Conservation (phyloP, 2,113 vertebrate genomes). For the Cheilinus undulatus region DNA sequence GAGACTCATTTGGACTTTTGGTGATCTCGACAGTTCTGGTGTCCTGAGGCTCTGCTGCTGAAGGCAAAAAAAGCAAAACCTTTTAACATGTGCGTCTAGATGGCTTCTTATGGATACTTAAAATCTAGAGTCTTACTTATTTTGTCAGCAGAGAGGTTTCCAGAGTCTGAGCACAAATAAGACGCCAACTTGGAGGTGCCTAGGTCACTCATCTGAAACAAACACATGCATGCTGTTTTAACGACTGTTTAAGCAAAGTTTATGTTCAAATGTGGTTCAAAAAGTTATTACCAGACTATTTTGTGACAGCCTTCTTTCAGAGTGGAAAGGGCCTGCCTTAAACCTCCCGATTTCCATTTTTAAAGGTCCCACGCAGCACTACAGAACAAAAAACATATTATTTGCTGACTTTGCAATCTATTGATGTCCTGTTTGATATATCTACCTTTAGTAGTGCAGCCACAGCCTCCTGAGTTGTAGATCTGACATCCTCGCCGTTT, state of each 20-base stretch:
- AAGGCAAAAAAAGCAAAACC: background rate
- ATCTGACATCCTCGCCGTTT: slow-evolving; percentile 92
- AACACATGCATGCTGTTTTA: slow-evolving; percentile 3
- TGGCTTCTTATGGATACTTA: slow-evolving; percentile 69
- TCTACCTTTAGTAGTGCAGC: slow-evolving; percentile 94
- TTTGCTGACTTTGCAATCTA: background rate
- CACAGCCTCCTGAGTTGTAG: slow-evolving; percentile 93
- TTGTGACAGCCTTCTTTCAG: slow-evolving; percentile 91
- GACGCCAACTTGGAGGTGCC: slow-evolving; percentile 80
- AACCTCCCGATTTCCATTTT: slow-evolving; percentile 93
- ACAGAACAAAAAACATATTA: slow-evolving; percentile 21
- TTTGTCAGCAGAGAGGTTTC: slow-evolving; percentile 76
- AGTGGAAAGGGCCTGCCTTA: slow-evolving; percentile 93
- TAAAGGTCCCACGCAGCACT: slow-evolving; percentile 94
- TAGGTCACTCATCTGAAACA: slow-evolving; percentile 87
- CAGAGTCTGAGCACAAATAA: slow-evolving; percentile 78
- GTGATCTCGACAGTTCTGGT: slow-evolving; percentile 92
- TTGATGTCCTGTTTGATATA: accelerated
- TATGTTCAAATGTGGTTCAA: too few species aligned
- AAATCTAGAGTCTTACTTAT: slow-evolving; percentile 80
- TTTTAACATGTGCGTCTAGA: background rate
- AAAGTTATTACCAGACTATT: slow-evolving; percentile 90
- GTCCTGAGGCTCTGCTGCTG: slow-evolving; percentile 88
- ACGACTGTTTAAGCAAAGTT: background rate
- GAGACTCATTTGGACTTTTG: slow-evolving; percentile 90